phyloP scores from a whole-genome alignment of 2,797 vertebrate species.

The Rhynchonycteris naso region DNA sequence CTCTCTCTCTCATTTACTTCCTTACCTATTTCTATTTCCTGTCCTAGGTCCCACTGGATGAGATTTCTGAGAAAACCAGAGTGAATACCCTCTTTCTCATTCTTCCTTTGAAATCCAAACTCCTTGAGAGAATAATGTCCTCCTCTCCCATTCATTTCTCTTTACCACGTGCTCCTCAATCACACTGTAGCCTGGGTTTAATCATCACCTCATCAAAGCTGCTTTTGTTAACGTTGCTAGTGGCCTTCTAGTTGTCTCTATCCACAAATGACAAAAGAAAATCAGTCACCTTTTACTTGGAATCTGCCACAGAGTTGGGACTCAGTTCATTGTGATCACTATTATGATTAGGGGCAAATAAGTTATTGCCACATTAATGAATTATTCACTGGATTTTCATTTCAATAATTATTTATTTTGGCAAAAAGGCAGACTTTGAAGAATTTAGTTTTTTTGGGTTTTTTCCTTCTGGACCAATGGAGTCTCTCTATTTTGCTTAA shows the following conservation, averaged over 20 bases:
- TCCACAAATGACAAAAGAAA: not conserved
- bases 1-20: not conserved
- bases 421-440: not conserved
- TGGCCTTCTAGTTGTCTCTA: not conserved
- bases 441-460: not conserved
- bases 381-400: not conserved
- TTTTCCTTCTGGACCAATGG: not conserved
- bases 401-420: not conserved
- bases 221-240: not conserved
- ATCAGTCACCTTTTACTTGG: not conserved
- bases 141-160: not conserved
- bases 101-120: constrained; percentile 51
- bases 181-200: not conserved
- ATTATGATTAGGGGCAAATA: not conserved
- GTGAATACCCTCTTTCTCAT: not conserved
- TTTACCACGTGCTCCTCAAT: not conserved
- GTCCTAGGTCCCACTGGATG: not conserved
- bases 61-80: constrained; percentile 53
- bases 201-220: not conserved
- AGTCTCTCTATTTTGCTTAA: not conserved
- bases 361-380: not conserved
- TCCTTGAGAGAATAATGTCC: constrained; percentile 20
- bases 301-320: not conserved
- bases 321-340: not conserved
- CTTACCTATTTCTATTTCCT: constrained; percentile 14